Evolutionary conservation across 2,797 vertebrate species (phyloP), one percentile per base, ranked within the genome.

Genomic region (Gastrophryne carolinensis): DNA sequence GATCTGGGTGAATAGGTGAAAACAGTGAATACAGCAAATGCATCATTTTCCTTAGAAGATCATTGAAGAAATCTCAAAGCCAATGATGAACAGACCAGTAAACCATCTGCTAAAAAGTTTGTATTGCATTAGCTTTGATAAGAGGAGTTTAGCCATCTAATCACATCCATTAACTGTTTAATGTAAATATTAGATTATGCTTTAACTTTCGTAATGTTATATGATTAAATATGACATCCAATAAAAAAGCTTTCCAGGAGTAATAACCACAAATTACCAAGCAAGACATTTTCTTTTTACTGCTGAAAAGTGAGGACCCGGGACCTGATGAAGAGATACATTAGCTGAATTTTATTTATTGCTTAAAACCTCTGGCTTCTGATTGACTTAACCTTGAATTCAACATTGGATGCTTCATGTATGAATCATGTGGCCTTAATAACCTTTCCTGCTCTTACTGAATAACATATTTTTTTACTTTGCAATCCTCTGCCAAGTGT

Each of bases 301-400:
- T 56, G 60, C 29, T 64, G 52, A 39, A 15, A 41, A 58, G 53
- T 58, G 26, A 49, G 23, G 19, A 66, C n/a, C 39, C 50, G 21
- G 23, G 19, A 66, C n/a, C 39, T 58, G 21, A 58, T 66, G 52
- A 57, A 50, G 27, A 57, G 12, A 74, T 50, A 21, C 62, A 74
- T 66, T 66, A 58, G 49, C 47, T 17, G 56, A 56, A 34, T 74
- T 6, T 34, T 66, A 73, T 58, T 49, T 49, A 66, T 66, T 49
- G 15, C 52, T 13, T 58, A 11, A 63, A 64, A 19, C 9, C 27
- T 23, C 30, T 27, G 27, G 37, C 29, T 58, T 34, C 24, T 66
- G 52, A 74, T 58, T 58, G 52, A 49, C 29, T 47, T 66, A 49
- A 66, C 72, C 52, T 74, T 74, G 27, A 24, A 24, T 66, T 17